Evolutionary conservation across 1,140 invertebrate genomes (phyloP).

Genomic region (Drosophila cardini): DNA sequence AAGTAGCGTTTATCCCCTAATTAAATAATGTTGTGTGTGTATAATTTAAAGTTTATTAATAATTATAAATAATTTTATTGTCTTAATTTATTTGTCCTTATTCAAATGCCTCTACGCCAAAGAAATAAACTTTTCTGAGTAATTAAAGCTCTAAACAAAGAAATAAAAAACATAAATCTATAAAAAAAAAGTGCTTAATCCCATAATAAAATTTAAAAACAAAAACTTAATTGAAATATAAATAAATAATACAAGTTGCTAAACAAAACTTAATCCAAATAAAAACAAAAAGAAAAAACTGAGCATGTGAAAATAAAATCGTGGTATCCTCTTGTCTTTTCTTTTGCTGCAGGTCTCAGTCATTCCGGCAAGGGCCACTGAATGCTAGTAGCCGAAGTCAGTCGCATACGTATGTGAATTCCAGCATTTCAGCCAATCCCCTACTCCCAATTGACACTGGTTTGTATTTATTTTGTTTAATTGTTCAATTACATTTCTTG

Average conservation of each 20-base stretch:
- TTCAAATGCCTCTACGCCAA: conserved; percentile 29
- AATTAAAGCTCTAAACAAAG: conserved; percentile 17
- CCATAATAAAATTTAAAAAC: conserved; percentile 25
- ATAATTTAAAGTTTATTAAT: conserved; percentile 29
- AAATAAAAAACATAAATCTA: background rate
- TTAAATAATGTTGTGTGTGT: conserved; percentile 25
- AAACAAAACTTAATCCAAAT: conserved; percentile 25
- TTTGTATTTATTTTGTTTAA: conserved; percentile 85
- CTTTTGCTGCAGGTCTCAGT: conserved; percentile 93
- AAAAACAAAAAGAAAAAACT: conserved; percentile 55
- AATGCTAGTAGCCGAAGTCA: conserved; percentile 85
- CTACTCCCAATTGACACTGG: conserved; percentile 91
- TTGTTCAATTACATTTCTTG: conserved; percentile 48
- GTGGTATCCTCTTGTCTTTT: conserved; percentile 88
- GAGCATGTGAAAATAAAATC: conserved; percentile 84
- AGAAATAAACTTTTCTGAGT: conserved; percentile 24
- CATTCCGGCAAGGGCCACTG: conserved; percentile 90
- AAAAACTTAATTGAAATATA: conserved; percentile 27
- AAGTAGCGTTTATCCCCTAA: conserved; percentile 2
- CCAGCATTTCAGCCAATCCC: conserved; percentile 93
- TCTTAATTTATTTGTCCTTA: conserved; percentile 19
- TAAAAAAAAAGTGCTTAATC: conserved; percentile 55
- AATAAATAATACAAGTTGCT: conserved; percentile 8
- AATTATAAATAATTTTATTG: conserved; percentile 16
- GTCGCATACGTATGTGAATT: conserved; percentile 87